Conservation (phyloP, 2,888 invertebrate genomes). For the Leucophora obtusa region DNA sequence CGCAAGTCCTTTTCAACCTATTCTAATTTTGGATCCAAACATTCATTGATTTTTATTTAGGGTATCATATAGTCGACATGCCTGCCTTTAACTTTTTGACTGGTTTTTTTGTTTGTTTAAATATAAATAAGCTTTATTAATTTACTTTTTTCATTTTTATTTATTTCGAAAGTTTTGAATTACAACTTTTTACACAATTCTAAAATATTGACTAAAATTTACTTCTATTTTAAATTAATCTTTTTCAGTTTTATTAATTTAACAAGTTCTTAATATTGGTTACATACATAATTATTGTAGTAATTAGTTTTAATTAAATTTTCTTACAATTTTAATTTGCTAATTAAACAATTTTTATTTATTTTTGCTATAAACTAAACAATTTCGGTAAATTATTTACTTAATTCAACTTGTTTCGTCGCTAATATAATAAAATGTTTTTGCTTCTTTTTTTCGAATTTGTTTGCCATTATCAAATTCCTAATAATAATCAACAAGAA, state of each 20-base stretch:
- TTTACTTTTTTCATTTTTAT: conserved; percentile 18
- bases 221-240: conserved; percentile 46
- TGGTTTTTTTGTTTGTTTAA: not conserved
- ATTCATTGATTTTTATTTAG: too few relatives aligned
- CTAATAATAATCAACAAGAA: conserved; percentile 75
- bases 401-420: conserved; percentile 59
- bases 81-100: not conserved
- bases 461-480: conserved; percentile 41
- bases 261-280: conserved; percentile 52
- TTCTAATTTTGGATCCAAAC: too few relatives aligned
- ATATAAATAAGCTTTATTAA: not conserved
- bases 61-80: too few relatives aligned
- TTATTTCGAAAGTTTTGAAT: conserved; percentile 60
- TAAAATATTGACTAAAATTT: conserved; percentile 59
- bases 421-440: conserved; percentile 55
- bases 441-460: conserved; percentile 9
- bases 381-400: conserved; percentile 56
- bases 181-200: conserved; percentile 63
- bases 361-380: conserved; percentile 51
- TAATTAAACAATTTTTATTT: conserved; percentile 61
- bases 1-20: too few relatives aligned
- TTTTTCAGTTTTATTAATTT: conserved; percentile 51
- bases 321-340: conserved; percentile 45
- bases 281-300: conserved; percentile 56
- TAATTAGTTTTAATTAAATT: conserved; percentile 65